phyloP scores from a whole-genome alignment of 2,888 invertebrate species.

The Andrena marginata region DNA sequence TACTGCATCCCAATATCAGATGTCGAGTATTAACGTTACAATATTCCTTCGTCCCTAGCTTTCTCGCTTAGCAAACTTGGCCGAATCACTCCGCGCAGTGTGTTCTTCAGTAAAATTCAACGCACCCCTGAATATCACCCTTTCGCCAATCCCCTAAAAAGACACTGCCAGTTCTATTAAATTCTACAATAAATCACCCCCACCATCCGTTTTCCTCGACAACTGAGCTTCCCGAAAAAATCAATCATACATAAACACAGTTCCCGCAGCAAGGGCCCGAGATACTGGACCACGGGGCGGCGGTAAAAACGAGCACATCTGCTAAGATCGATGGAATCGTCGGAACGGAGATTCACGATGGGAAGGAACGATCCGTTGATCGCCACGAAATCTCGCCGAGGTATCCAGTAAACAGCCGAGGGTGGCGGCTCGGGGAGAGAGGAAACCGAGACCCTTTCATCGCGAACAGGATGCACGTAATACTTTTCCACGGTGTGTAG shows the following conservation, averaged over 20 bases:
- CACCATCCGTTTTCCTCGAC: neutral
- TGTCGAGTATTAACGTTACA: too few species aligned
- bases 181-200: neutral
- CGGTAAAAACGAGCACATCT: neutral
- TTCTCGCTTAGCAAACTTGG: too few species aligned
- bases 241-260: neutral
- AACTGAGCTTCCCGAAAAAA: neutral
- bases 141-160: too few species aligned
- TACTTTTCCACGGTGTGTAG: slow-evolving; percentile 59
- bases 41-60: too few species aligned
- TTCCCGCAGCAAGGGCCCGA: neutral
- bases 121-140: too few species aligned
- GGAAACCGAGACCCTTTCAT: slow-evolving; percentile 64
- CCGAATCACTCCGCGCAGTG: too few species aligned
- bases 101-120: too few species aligned
- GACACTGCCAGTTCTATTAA: too few species aligned
- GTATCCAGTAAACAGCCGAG: slow-evolving; percentile 12
- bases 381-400: slow-evolving; percentile 13
- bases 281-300: neutral
- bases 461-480: slow-evolving; percentile 67
- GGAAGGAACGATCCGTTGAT: slow-evolving; percentile 6
- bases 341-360: neutral
- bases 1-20: too few species aligned
- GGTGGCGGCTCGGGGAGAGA: slow-evolving; percentile 1
- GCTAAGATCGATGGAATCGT: neutral